Evolutionary conservation across 2,888 invertebrate genomes (phyloP), one percentile per base, ranked within the genome.

Genomic region (Microctonus aethiopoides): DNA sequence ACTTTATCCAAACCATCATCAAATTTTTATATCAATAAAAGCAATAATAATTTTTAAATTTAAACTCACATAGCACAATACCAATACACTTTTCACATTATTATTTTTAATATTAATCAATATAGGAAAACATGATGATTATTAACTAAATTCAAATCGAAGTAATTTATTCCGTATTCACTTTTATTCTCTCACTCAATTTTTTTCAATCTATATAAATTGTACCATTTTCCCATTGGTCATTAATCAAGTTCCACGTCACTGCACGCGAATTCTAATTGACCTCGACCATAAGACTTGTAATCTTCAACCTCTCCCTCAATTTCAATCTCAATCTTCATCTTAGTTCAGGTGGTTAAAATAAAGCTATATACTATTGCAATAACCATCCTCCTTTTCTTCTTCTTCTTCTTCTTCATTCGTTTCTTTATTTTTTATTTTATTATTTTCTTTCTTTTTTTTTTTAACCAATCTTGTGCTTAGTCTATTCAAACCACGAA

Each of bases 191-290:
- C 7, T 2, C 20, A 57, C 29, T 29, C 16, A 6, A 46, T 51
- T 29, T 51, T 29, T 7, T n/a, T 20, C 20, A 7, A 2, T 46
- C 9, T 16, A 46, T 46, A 46, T 46, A 46, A 4, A 11, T 24
- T 5, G 54, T 3, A 46, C 6, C 20, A 36, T 67, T 74, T 71
- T 70, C 64, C 51, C 54, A 70, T 59, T 67, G 67, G 62, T 41
- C 64, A 71, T 71, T 32, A 74, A 74, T 75, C 68, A 67, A 63
- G 74, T 74, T 76, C 75, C 75, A 76, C 75, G 75, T 80, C 74
- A 76, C 66, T 72, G 74, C 70, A 59, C 71, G 68, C 67, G 64
- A 71, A 72, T 65, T 61, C 67, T 56, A 61, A 54, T 73, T 69
- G 70, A 73, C 39, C 74, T 73, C 68, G 63, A 63, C 39, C 57